Percentiles rank a stretch among this genome's conserved stretches.
These are phyloP conservation scores for Alouatta caraya DNA, from an alignment of 2,797 vertebrate genomes.

Conservation along the genomic window DNA sequence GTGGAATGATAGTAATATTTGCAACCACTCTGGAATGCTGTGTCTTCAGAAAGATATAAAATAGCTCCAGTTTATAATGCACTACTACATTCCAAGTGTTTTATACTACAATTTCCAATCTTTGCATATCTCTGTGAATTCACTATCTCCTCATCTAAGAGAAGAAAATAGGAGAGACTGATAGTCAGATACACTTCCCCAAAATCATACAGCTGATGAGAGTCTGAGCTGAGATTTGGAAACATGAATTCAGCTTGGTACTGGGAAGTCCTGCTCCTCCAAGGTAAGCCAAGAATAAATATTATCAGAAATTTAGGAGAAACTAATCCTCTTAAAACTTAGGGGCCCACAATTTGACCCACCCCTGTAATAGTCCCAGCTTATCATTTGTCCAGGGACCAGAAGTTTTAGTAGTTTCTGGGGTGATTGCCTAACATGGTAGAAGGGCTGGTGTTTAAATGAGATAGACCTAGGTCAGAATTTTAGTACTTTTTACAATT, in stretches of 20 bases:
- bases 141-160: not conserved
- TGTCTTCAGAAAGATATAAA: not conserved
- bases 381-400: not conserved
- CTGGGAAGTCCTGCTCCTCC: not conserved
- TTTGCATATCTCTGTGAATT: not conserved
- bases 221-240: not conserved
- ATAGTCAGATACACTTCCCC: not conserved
- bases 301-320: not conserved
- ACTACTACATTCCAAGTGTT: not conserved
- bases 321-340: not conserved
- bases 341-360: not conserved
- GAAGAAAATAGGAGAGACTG: not conserved
- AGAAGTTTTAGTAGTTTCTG: not conserved
- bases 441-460: not conserved
- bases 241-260: not conserved
- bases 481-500: not conserved
- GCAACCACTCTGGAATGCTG: not conserved
- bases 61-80: not conserved
- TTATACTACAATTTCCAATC: not conserved
- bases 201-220: not conserved
- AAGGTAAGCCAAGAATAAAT: not conserved
- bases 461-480: accelerated
- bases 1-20: not conserved
- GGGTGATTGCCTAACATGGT: not conserved
- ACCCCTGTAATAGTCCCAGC: accelerated